Evolutionary conservation across 2,113 vertebrate genomes (phyloP).

Genomic region (Chaetura pelagica): DNA sequence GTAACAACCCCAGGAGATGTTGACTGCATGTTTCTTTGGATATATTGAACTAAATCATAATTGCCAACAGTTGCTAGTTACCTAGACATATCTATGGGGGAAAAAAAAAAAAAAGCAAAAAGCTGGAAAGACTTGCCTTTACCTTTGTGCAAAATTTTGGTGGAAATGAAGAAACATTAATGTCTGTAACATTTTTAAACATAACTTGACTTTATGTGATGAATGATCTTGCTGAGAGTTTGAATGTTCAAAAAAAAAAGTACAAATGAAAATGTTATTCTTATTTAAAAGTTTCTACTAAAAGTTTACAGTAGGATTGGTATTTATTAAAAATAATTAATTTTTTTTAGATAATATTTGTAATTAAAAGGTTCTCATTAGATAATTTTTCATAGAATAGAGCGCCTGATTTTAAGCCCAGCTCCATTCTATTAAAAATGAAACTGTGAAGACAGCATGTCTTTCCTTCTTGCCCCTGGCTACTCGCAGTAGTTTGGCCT

Average conservation of each 20-base stretch:
- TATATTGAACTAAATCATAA: not conserved
- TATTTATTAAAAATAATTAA: not conserved
- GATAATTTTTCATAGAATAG: not conserved
- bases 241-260: not conserved
- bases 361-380: slow-evolving; percentile 2
- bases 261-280: not conserved
- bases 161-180: not conserved
- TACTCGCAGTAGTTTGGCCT: not conserved
- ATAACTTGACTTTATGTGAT: not conserved
- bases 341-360: not conserved
- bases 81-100: not conserved
- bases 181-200: not conserved
- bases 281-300: not conserved
- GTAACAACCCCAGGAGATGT: not conserved
- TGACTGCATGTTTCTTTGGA: not conserved
- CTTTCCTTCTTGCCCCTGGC: not conserved
- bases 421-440: not conserved
- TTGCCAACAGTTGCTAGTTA: not conserved
- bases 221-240: not conserved
- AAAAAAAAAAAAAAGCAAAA: not conserved
- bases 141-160: not conserved
- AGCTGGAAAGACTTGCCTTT: not conserved
- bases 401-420: not conserved
- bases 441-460: not conserved
- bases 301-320: not conserved